Evolutionary conservation across 2,888 invertebrate species (phyloP).

Genomic region (Blomia tropicalis): DNA sequence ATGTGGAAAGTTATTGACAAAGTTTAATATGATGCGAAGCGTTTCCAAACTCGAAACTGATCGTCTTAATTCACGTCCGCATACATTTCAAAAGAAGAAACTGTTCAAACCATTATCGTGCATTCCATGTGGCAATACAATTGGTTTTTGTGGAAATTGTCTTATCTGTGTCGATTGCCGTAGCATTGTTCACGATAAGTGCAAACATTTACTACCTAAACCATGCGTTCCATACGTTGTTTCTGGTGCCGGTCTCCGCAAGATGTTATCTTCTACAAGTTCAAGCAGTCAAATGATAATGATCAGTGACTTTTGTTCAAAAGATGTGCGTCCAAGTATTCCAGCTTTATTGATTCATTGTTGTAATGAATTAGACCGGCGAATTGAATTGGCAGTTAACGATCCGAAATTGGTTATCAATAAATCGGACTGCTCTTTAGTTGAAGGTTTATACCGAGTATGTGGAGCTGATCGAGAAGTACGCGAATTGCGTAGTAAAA

Average conservation of each 20-base stretch:
- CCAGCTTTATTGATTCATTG: slow-evolving; percentile 4
- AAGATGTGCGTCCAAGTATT: background rate
- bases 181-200: background rate
- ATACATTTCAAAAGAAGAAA: background rate
- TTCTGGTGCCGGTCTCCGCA: background rate
- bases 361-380: background rate
- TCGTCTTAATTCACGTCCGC: background rate
- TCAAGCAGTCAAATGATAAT: background rate
- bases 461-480: background rate
- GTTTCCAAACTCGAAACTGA: background rate
- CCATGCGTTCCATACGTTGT: background rate
- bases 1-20: background rate
- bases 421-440: background rate
- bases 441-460: background rate
- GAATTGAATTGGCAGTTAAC: background rate
- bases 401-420: background rate
- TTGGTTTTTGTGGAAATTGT: background rate
- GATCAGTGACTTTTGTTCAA: background rate
- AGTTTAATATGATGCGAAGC: background rate
- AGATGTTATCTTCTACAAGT: background rate
- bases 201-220: background rate
- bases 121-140: background rate
- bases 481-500: background rate
- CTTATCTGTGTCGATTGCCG: background rate
- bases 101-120: background rate